Evolutionary conservation across 2,888 invertebrate genomes (phyloP).

Genomic region (Nasonovia ribisnigri): DNA sequence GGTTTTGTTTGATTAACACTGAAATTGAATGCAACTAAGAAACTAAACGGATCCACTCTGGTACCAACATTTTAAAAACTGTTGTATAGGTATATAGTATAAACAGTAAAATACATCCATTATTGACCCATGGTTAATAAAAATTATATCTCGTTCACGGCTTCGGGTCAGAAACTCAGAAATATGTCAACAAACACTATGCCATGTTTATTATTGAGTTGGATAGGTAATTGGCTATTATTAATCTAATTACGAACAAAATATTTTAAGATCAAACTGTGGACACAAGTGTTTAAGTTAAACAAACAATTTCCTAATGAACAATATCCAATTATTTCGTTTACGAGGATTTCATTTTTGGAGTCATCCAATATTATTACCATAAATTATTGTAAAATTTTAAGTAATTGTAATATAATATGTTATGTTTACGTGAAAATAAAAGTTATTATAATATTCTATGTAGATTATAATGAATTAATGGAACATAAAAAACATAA

Average conservation of each 20-base stretch:
- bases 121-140: neutral
- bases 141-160: neutral
- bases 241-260: neutral
- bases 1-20: neutral
- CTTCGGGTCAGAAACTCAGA: neutral
- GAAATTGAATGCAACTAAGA: neutral
- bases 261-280: neutral
- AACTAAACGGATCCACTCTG: neutral
- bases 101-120: neutral
- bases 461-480: neutral
- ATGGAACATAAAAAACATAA: neutral
- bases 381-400: neutral
- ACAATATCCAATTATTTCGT: neutral
- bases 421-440: neutral
- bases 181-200: slow-evolving; percentile 5
- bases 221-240: slow-evolving; percentile 27
- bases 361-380: neutral
- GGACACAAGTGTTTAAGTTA: neutral
- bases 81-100: neutral
- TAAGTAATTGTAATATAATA: neutral
- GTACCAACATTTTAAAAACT: neutral
- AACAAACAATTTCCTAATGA: neutral
- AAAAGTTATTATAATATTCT: neutral
- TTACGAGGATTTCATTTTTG: neutral
- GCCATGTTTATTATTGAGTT: slow-evolving; percentile 4